Evolutionary conservation across 1,140 invertebrate species (phyloP).

Genomic region (Bombus waltoni): DNA sequence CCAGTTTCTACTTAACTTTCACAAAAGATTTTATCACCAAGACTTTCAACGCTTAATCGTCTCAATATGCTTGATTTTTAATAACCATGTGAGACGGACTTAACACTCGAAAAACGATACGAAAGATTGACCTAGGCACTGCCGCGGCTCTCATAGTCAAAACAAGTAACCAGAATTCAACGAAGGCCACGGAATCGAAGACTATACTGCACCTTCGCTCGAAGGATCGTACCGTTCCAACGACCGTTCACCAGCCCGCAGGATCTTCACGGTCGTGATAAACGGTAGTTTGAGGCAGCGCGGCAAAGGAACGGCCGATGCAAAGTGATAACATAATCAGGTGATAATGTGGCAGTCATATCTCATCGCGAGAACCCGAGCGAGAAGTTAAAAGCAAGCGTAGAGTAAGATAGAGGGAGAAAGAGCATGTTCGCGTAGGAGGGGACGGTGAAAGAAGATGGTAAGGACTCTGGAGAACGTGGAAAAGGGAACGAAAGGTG

Average conservation of each 20-base stretch:
- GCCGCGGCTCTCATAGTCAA: neutral
- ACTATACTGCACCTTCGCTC: neutral
- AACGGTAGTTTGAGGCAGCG: slow-evolving; percentile 73
- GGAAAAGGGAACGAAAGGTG: neutral
- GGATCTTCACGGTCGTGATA: slow-evolving; percentile 68
- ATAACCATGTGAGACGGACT: neutral
- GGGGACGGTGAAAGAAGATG: slow-evolving; percentile 26
- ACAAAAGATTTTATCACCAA: no score
- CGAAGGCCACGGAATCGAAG: neutral
- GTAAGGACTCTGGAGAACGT: neutral
- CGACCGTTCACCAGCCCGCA: slow-evolving; percentile 37
- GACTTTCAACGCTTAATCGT: no score
- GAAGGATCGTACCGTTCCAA: slow-evolving; percentile 12
- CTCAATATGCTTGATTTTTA: no score
- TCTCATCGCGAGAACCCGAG: slow-evolving; percentile 71
- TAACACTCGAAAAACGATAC: neutral
- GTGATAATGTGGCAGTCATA: slow-evolving; percentile 79
- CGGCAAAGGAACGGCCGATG: slow-evolving; percentile 78
- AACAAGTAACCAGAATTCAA: neutral
- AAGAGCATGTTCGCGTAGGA: neutral
- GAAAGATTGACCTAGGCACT: neutral
- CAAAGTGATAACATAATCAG: slow-evolving; percentile 81
- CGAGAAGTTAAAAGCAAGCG: slow-evolving; percentile 29
- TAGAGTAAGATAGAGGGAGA: neutral
- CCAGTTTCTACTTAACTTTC: no score